phyloP scores from a whole-genome alignment of 2,888 invertebrate genomes.

The Orthonevra nobilis region DNA sequence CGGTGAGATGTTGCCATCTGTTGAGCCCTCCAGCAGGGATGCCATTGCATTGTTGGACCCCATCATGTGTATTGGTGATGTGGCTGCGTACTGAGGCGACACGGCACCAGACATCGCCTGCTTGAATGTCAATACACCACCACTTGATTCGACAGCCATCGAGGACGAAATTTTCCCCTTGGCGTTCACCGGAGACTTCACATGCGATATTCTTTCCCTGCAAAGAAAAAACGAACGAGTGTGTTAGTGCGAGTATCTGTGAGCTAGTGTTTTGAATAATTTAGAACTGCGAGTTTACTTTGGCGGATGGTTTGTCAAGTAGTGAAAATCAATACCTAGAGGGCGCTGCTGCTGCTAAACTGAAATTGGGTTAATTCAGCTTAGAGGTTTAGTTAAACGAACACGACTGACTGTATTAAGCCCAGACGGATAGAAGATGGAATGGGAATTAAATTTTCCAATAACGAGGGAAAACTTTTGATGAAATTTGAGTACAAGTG shows the following conservation, averaged over 20 bases:
- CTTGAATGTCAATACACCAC: conserved; percentile 78
- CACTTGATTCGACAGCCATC: conserved; percentile 71
- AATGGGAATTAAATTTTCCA: background rate
- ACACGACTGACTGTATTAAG: conserved; percentile 1
- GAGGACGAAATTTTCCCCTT: conserved; percentile 66
- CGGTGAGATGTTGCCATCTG: conserved; percentile 65
- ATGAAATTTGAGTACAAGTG: background rate
- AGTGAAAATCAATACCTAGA: conserved; percentile 28
- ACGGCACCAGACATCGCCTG: conserved; percentile 79
- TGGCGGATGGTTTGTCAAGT: conserved; percentile 3
- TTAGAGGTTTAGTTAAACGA: conserved; percentile 2
- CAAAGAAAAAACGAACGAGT: conserved; percentile 19
- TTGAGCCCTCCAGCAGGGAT: conserved; percentile 64
- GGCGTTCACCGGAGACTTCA: conserved; percentile 75
- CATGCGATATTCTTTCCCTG: conserved; percentile 76
- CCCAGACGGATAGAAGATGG: no score
- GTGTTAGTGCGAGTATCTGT: background rate
- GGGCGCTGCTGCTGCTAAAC: conserved; percentile 13
- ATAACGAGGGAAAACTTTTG: conserved; percentile 2
- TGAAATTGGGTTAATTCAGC: conserved; percentile 46
- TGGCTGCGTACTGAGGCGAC: conserved; percentile 76
- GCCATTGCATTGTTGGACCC: conserved; percentile 64
- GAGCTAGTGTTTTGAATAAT: background rate
- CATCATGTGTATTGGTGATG: conserved; percentile 72
- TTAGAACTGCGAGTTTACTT: background rate